Conservation (phyloP, 2,888 invertebrate genomes). For the Agrilus cyanescens region DNA sequence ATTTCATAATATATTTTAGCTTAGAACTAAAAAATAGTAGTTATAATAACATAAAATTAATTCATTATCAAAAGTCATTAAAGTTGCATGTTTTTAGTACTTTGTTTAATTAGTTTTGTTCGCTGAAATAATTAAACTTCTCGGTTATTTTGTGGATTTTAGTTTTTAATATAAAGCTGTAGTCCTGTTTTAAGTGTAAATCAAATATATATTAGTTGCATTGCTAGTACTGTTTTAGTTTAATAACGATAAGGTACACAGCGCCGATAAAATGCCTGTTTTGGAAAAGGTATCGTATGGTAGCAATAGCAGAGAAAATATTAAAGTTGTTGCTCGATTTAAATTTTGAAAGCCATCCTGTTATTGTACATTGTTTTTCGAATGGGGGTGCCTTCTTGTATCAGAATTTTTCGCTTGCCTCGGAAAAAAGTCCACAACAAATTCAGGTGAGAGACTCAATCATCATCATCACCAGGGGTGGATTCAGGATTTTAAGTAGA, state of each 20-base stretch:
- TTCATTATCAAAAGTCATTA: no score
- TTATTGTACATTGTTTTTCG: constrained; percentile 64
- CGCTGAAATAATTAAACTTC: no score
- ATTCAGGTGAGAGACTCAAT: constrained; percentile 39
- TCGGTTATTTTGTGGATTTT: no score
- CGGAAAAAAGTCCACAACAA: constrained; percentile 40
- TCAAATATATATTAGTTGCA: neutral
- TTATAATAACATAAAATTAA: no score
- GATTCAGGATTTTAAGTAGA: no score
- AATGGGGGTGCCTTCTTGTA: constrained; percentile 66
- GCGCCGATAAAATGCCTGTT: constrained; percentile 56
- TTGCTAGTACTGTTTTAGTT: constrained; percentile 35
- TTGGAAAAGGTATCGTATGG: constrained; percentile 48
- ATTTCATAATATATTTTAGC: no score
- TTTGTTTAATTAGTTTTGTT: no score
- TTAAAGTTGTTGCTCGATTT: constrained; percentile 53
- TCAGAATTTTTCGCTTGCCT: constrained; percentile 51
- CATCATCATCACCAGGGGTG: no score
- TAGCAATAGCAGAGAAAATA: constrained; percentile 49
- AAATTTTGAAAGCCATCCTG: constrained; percentile 55
- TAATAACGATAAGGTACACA: constrained; percentile 60
- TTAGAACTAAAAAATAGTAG: no score
- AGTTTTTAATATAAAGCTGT: no score
- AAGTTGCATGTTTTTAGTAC: no score
- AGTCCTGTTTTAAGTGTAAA: no score